A percentile compares a stretch with the other conserved stretches of the same genome.
phyloP scores from a whole-genome alignment of 2,113 vertebrate genomes.

The Onychostoma macrolepis region DNA sequence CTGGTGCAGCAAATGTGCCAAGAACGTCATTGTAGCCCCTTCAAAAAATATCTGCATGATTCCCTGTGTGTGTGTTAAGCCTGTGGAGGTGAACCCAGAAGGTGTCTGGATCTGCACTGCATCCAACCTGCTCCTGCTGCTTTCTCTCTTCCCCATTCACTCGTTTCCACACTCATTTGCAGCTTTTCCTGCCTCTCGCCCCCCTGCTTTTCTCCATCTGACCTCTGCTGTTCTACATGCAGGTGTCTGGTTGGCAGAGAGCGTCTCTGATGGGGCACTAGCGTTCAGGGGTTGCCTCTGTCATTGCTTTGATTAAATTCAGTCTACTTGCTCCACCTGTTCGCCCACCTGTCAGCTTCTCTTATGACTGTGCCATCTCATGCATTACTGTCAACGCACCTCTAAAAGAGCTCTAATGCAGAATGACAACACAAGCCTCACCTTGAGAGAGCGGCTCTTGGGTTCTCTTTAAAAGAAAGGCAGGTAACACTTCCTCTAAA shows the following conservation, averaged over 20 bases:
- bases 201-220: slow-evolving; percentile 34
- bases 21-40: neutral
- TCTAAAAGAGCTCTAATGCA: slow-evolving; percentile 25
- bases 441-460: slow-evolving; percentile 12
- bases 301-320: slow-evolving; percentile 57
- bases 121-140: slow-evolving; percentile 18
- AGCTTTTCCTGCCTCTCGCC: neutral
- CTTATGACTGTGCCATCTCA: slow-evolving; percentile 32
- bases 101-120: neutral
- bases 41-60: neutral
- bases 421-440: slow-evolving; percentile 31
- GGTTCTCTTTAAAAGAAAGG: neutral
- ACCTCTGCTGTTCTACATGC: slow-evolving; percentile 14
- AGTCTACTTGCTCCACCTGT: slow-evolving; percentile 52
- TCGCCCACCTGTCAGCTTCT: slow-evolving; percentile 54
- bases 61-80: slow-evolving; percentile 20
- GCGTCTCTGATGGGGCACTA: slow-evolving; percentile 38
- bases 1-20: neutral
- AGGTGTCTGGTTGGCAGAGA: slow-evolving; percentile 24
- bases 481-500: neutral
- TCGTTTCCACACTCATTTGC: slow-evolving; percentile 7
- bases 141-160: slow-evolving; percentile 24
- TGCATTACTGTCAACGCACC: slow-evolving; percentile 13
- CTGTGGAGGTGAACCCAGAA: slow-evolving; percentile 19
- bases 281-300: slow-evolving; percentile 43